Evolutionary conservation across 2,888 invertebrate genomes (phyloP), one percentile per base, ranked within the genome.

Genomic region (Drosophila mulleri): DNA sequence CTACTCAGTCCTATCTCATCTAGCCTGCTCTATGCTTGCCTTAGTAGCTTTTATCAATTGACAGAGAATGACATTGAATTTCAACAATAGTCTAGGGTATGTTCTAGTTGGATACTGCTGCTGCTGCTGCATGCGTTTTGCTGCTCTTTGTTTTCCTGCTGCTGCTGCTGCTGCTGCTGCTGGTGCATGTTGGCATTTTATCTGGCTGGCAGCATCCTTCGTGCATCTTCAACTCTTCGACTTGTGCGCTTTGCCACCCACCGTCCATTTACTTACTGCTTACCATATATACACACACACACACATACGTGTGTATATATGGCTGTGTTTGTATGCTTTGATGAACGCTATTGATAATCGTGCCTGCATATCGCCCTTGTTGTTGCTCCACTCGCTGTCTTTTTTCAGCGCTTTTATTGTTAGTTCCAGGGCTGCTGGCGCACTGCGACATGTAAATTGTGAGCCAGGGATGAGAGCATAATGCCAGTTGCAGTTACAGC

Each of bases 261-360:
- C 37, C 50, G 37, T 60, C 60, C 72, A 57, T 71, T 60, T 72
- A 47, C 42, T 60, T 53, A 47, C 67, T 56, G 39, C 54, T 54
- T 37, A 37, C 52, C 32, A 50, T 23, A 16, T 16, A 45, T 32
- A 66, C 20, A 50, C 2, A 35, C 37, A 14, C 26, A 9, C 9
- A 14, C 20, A 44, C 12, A 14, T 1, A 16, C 16, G 45, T 50
- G 9, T 32, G 14, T 14, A 12, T 16, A 11, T 26, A 0, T 41
- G 45, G 12, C 14, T 29, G 37, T 16, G 37, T 37, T n/a, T 39
- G n/a, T 44, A 6, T 52, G 37, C 44, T 62, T 67, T 75, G 85
- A 81, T 81, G 85, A 81, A 75, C 75, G 82, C 81, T 79, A 81
- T 81, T 81, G 81, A 81, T 81, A 81, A 81, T 84, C 72, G 73